A percentile compares a stretch with the other conserved stretches of the same genome.
phyloP scores from a whole-genome alignment of 2,888 invertebrate species.

The Actias luna region DNA sequence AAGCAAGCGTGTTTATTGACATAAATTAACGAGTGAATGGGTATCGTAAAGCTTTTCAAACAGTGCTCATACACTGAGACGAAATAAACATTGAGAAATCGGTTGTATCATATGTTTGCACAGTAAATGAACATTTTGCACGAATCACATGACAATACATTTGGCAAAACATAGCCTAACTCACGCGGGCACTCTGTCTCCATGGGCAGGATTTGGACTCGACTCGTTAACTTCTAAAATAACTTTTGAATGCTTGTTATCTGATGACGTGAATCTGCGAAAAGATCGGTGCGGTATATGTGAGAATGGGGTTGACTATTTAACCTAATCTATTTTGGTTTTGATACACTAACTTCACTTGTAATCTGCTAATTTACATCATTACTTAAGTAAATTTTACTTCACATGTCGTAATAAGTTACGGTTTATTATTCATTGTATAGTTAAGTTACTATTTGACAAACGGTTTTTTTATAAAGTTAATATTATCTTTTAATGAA shows the following conservation, averaged over 20 bases:
- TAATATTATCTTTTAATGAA: too few relatives aligned
- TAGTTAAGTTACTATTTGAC: too few relatives aligned
- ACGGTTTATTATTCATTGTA: too few relatives aligned
- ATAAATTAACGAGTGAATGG: not conserved
- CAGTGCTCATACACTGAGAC: constrained; percentile 1
- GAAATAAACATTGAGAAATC: constrained; percentile 1
- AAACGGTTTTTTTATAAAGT: too few relatives aligned
- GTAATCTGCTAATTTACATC: not conserved
- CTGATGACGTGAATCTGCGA: constrained; percentile 5
- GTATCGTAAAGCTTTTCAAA: not conserved
- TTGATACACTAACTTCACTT: not conserved
- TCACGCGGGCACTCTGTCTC: not conserved
- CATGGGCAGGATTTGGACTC: not conserved
- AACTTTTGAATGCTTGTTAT: constrained; percentile 6
- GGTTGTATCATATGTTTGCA: not conserved
- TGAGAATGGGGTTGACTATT: not conserved
- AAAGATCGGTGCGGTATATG: not conserved
- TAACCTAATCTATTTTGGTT: not conserved
- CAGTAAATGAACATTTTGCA: not conserved
- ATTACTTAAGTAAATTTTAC: not conserved
- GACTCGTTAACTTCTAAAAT: constrained; percentile 9
- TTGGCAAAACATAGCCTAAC: constrained; percentile 1
- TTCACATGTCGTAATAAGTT: too few relatives aligned
- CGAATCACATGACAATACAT: not conserved
- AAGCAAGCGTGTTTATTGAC: constrained; percentile 4